These are phyloP conservation scores for Pyrocephalus nanus DNA, from an alignment of 2,797 vertebrate genomes.

Conservation along the genomic window DNA sequence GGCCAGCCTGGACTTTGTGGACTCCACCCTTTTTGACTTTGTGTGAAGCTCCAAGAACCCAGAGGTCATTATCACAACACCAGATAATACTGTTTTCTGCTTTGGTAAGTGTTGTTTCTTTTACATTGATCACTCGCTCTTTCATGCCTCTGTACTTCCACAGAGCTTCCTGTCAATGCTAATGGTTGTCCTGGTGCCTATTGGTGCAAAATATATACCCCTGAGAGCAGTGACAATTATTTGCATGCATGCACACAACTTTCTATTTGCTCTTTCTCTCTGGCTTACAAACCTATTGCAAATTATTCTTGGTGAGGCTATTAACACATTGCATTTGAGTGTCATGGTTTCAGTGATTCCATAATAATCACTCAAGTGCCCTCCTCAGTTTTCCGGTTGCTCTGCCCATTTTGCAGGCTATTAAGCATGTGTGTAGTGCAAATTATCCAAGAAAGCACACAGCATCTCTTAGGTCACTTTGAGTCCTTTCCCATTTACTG, in stretches of 20 bases:
- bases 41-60: background rate
- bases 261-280: background rate
- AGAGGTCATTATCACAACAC: background rate
- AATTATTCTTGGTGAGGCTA: background rate
- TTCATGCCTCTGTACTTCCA: background rate
- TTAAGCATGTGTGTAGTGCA: background rate
- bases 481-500: background rate
- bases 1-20: background rate
- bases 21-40: background rate
- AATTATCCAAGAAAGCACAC: background rate
- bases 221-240: background rate
- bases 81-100: background rate
- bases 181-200: background rate
- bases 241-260: background rate
- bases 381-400: background rate
- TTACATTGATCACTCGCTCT: background rate
- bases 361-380: background rate
- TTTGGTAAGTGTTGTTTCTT: background rate
- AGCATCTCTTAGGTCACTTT: background rate
- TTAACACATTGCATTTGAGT: background rate
- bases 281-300: background rate
- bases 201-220: background rate
- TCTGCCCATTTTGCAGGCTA: constrained; percentile 27
- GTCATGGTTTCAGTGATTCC: background rate
- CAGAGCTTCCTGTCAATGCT: background rate